Evolutionary conservation across 1,140 invertebrate genomes (phyloP), one percentile per base, ranked within the genome.

Genomic region (Trichogramma pretiosum): DNA sequence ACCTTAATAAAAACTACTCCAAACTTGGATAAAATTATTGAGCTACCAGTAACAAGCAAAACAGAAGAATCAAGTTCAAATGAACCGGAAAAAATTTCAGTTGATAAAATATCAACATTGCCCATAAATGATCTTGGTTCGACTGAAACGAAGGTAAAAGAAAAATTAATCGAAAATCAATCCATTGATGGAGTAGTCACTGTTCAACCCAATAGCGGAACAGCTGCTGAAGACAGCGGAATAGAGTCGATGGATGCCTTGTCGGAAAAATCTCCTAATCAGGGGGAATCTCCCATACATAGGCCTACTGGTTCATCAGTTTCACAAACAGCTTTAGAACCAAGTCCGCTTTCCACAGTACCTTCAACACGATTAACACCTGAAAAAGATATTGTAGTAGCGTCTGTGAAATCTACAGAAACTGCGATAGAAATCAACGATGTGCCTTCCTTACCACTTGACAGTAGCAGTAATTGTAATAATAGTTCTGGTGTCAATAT

Each of bases 181-280:
- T 57, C 63, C 4, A 44, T 38, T 5, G 23, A 32, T 19, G 48
- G 45, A 1, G 19, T 21, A 7, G 39, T 28, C 11, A 85, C 84
- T 16, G 85, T 46, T 18, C 28, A 4, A 4, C 14, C 7, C 19
- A 44, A n/a, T 10, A 46, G 11, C 8, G 64, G 19, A 61, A 76
- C 34, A 71, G 78, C 23, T 49, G 88, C 88, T 17, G 89, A 93
- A 65, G 89, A 93, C 68, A 91, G 88, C 32, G 89, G 89, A 2
- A 92, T 93, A 16, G 89, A 93, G 63, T 91, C 87, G 5, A 91
- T 92, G 89, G 89, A 93, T 61, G 89, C 89, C 2, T 65, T 92
- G 3, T 91, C 88, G 18, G 89, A 93, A 60, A 93, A 93, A 62
- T 90, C 87, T 53, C 89, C 89, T 3, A 89, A 91, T 63, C 88